Base-by-base conservation (phyloP, 2,888 invertebrate genomes). In the Melikaiella ostensackeni region DNA sequence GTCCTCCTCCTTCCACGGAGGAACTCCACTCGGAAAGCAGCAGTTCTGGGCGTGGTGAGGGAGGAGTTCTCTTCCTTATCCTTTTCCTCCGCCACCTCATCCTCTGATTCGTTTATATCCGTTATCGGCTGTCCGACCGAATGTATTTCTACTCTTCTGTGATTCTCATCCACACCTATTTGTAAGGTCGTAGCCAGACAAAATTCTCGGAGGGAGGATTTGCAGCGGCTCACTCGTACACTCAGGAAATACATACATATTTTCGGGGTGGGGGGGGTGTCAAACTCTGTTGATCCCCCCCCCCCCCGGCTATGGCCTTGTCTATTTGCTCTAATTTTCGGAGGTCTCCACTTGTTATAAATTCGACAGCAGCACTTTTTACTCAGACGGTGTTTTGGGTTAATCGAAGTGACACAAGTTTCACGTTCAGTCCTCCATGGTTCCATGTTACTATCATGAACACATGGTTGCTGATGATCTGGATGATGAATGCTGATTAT, bases 21-120 rank as follows among this genome's bases (percentile, higher is more conserved):
- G 80, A 78, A 82, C 82, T 83, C 81, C 79, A 77, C 78, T 82
- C 82, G 81, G 81, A 75, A 76, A 80, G 78, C 77, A 78, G 83
- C 82, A 76, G 73, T 21, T 83, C 83, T 86, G 88, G 87, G 86
- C 86, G 88, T 88, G 88, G 88, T 88, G 86, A 86, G 87, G 87
- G 88, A 86, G 88, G 88, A 87, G 88, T 86, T 81, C 85, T 85
- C 86, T 82, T 81, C 84, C 77, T 80, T 75, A 77, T 82, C 77
- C 77, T 82, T 76, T 46, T n/a, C 75, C 33, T 75, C 73, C 80
- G 57, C 74, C 74, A 79, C 79, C 76, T 78, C 75, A 80, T 79
- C 79, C 80, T 81, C 80, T 79, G 66, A 82, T 81, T 83, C 84
- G 84, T 86, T 85, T 86, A 82, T 85, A 83, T 83, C 81, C 80